Conservation (phyloP, 2,888 invertebrate species). For the Dendrolimus houi region DNA sequence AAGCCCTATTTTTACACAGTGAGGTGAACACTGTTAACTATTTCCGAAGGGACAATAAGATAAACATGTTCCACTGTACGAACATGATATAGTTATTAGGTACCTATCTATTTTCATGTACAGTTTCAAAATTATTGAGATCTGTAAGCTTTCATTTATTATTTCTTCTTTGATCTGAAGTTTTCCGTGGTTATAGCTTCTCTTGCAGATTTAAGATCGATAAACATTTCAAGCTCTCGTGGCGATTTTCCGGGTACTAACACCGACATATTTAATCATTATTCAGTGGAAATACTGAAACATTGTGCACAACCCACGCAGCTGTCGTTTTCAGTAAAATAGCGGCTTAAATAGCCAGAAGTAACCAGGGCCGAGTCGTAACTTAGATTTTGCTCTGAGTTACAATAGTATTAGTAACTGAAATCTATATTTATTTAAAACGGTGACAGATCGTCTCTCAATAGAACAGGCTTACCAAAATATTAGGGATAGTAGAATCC, state of each 20-base stretch:
- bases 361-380: constrained; percentile 3
- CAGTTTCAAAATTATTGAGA: too few relatives aligned
- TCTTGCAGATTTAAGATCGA: neutral
- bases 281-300: neutral
- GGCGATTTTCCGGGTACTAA: neutral
- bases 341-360: neutral
- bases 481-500: too few relatives aligned
- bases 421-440: too few relatives aligned
- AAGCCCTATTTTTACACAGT: neutral
- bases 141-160: too few relatives aligned
- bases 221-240: neutral
- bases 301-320: neutral
- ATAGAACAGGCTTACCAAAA: too few relatives aligned
- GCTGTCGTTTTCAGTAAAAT: neutral
- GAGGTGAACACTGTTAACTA: neutral
- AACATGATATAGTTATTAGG: too few relatives aligned
- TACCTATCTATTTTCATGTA: too few relatives aligned
- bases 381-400: constrained; percentile 6
- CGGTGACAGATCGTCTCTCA: too few relatives aligned
- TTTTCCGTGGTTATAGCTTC: neutral
- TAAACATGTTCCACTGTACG: neutral
- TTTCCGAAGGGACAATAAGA: neutral
- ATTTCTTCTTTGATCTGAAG: too few relatives aligned
- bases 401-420: neutral
- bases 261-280: neutral